Evolutionary conservation across 2,113 vertebrate genomes (phyloP).

Genomic region (Sinocyclocheilus rhinocerous): DNA sequence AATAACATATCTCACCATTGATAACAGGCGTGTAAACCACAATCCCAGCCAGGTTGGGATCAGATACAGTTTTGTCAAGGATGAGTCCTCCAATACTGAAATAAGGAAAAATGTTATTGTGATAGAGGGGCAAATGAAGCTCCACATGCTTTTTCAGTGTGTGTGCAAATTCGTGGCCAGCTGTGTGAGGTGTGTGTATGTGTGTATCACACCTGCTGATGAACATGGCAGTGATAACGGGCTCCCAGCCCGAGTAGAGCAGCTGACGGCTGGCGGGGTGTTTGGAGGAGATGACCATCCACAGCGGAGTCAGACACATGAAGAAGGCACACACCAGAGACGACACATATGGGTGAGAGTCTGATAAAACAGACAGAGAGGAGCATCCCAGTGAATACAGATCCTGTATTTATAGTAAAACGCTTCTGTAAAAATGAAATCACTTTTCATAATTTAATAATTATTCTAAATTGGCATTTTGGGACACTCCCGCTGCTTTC

Average conservation of each 20-base stretch:
- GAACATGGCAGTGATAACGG: conserved; percentile 97
- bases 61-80: conserved; percentile 95
- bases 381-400: background rate
- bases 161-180: background rate
- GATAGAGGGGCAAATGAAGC: background rate
- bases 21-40: conserved; percentile 97
- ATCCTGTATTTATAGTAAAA: no score
- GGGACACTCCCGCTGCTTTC: background rate
- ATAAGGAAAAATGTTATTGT: conserved; percentile 38
- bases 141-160: background rate
- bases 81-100: conserved; percentile 97
- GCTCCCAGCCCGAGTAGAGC: conserved; percentile 96
- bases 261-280: conserved; percentile 96
- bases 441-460: background rate
- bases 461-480: background rate
- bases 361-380: conserved; percentile 64
- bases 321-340: conserved; percentile 93
- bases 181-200: background rate
- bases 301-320: conserved; percentile 92
- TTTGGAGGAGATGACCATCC: conserved; percentile 94
- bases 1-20: conserved; percentile 79
- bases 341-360: conserved; percentile 87
- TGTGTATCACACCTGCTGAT: conserved; percentile 87
- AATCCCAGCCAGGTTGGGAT: conserved; percentile 94
- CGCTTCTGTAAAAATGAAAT: background rate